A percentile compares a stretch with the other conserved stretches of the same genome.
Conservation (phyloP, 2,797 vertebrate species). For the Platyrinchus mystaceus region DNA sequence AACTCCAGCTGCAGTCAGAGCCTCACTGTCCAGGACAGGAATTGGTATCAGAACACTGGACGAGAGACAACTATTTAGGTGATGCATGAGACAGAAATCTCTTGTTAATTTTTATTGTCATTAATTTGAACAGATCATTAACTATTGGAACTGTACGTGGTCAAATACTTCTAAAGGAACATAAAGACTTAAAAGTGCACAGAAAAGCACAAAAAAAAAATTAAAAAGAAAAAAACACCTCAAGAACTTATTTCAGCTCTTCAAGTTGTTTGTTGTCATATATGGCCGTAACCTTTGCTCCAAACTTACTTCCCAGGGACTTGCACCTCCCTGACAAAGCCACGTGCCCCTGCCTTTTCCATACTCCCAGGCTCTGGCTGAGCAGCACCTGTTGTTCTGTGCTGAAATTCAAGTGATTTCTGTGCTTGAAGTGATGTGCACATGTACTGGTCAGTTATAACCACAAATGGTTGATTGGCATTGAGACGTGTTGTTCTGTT, state of each 20-base stretch:
- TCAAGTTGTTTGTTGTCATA: neutral
- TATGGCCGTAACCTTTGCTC: neutral
- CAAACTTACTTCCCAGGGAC: neutral
- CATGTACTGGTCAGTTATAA: accelerated
- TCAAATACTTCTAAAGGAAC: neutral
- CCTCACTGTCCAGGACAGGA: neutral
- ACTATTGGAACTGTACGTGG: neutral
- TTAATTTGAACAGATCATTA: neutral
- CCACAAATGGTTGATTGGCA: neutral
- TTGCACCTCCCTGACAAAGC: neutral
- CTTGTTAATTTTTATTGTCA: neutral
- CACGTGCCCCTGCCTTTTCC: accelerated
- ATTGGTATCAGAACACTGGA: neutral
- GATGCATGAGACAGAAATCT: neutral
- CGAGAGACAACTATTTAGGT: neutral
- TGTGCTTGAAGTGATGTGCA: neutral
- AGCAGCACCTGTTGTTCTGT: neutral
- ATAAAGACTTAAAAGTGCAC: neutral
- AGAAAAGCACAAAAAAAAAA: neutral
- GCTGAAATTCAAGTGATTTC: neutral
- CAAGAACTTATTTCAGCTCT: neutral
- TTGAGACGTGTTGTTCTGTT: neutral
- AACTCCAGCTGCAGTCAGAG: neutral
- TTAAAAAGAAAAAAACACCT: neutral
- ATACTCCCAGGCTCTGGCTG: neutral